Evolutionary conservation across 2,797 vertebrate genomes (phyloP).

Genomic region (Lepilemur ruficaudatus): DNA sequence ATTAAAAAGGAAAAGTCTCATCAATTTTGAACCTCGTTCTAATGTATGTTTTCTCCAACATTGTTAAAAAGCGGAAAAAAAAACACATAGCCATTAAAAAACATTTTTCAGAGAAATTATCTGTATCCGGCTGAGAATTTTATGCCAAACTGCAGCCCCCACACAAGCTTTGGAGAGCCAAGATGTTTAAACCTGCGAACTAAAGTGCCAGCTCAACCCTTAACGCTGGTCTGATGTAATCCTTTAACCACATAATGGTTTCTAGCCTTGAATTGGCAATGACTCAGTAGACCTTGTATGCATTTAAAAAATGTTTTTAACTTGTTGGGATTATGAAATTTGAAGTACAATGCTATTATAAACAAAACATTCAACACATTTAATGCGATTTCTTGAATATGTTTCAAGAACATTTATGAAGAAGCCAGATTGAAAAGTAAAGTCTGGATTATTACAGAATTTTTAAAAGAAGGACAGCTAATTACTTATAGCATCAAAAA

Average conservation of each 20-base stretch:
- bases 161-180: conserved; percentile 71
- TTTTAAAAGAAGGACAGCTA: conserved; percentile 53
- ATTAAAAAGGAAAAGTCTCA: conserved; percentile 30
- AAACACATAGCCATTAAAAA: conserved; percentile 65
- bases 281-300: conserved; percentile 55
- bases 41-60: conserved; percentile 68
- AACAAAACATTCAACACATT: conserved; percentile 68
- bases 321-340: conserved; percentile 57
- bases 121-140: conserved; percentile 75
- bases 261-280: conserved; percentile 41
- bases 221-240: conserved; percentile 51
- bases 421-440: conserved; percentile 66
- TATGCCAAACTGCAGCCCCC: conserved; percentile 77
- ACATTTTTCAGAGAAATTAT: conserved; percentile 74
- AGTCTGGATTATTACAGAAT: conserved; percentile 56
- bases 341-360: conserved; percentile 60
- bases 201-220: conserved; percentile 50
- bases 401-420: conserved; percentile 70
- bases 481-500: conserved; percentile 48
- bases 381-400: conserved; percentile 67
- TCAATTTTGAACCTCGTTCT: conserved; percentile 58
- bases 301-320: conserved; percentile 55
- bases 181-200: conserved; percentile 70
- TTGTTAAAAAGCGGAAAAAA: conserved; percentile 61
- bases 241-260: background rate